These are phyloP conservation scores for Salvelinus fontinalis DNA, from an alignment of 2,113 vertebrate species.

Conservation along the genomic window DNA sequence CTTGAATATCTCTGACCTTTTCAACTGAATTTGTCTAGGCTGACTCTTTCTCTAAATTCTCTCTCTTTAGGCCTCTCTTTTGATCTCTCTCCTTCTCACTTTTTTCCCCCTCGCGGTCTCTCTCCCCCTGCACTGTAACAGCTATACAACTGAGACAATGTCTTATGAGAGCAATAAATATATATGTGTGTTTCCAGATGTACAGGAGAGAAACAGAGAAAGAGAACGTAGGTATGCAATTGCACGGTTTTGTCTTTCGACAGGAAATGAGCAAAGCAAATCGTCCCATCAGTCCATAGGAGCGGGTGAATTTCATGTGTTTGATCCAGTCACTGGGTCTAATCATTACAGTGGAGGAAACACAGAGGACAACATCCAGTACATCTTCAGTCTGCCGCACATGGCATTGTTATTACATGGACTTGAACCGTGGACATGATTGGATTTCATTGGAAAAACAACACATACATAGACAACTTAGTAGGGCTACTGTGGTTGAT, in stretches of 20 bases:
- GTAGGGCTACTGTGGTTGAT: background rate
- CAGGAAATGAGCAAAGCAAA: conserved; percentile 13
- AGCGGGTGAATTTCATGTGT: background rate
- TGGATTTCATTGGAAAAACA: background rate
- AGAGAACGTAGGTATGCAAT: background rate
- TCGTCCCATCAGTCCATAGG: background rate
- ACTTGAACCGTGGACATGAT: background rate
- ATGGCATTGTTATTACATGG: background rate
- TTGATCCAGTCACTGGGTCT: background rate
- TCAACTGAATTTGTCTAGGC: no score
- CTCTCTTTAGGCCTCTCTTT: conserved; percentile 2
- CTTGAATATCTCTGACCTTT: conserved; percentile 35
- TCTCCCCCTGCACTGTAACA: background rate
- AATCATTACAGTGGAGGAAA: background rate
- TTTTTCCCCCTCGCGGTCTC: background rate
- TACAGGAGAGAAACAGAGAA: background rate
- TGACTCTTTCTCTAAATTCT: conserved; percentile 36
- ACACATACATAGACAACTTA: background rate
- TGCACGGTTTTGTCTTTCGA: conserved; percentile 7
- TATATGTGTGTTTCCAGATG: conserved; percentile 3
- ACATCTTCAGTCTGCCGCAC: background rate
- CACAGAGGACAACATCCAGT: background rate
- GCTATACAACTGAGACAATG: background rate
- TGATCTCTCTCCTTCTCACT: conserved; percentile 19
- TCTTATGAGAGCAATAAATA: background rate